Conservation (phyloP, 2,888 invertebrate genomes). For the Melanargia galathea region DNA sequence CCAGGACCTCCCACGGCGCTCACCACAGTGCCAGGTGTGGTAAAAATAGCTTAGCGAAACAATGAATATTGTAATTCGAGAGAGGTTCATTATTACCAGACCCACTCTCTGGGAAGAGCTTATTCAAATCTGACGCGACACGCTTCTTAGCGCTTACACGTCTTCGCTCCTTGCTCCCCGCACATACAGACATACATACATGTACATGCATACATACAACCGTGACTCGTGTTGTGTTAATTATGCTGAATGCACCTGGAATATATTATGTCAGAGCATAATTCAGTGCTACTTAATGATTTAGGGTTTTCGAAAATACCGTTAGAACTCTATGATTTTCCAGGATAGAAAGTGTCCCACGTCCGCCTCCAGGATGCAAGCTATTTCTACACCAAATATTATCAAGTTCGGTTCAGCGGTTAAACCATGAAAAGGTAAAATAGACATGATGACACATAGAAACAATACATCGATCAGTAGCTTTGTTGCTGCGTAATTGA, state of each 20-base stretch:
- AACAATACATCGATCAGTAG: no score
- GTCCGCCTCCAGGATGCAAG: no score
- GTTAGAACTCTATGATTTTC: no score
- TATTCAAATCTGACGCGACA: slow-evolving; percentile 53
- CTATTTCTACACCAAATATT: no score
- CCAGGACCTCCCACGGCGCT: no score
- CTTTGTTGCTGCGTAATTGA: no score
- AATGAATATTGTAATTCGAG: slow-evolving; percentile 28
- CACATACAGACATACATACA: not conserved
- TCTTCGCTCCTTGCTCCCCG: not conserved
- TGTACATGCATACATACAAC: not conserved
- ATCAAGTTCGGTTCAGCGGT: no score
- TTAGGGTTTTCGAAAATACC: no score
- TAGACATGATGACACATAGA: no score
- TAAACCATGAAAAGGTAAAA: no score
- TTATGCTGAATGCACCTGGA: slow-evolving; percentile 19
- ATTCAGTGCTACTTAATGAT: not conserved
- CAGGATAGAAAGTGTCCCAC: no score
- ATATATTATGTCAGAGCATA: slow-evolving; percentile 2
- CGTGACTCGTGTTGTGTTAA: slow-evolving; percentile 19
- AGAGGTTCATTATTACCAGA: slow-evolving; percentile 28
- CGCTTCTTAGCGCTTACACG: slow-evolving; percentile 32
- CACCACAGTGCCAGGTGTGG: not conserved
- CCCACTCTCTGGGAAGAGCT: slow-evolving; percentile 41
- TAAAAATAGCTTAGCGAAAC: not conserved